Evolutionary conservation across 2,888 invertebrate genomes (phyloP).

Genomic region (Hemithea aestivaria): DNA sequence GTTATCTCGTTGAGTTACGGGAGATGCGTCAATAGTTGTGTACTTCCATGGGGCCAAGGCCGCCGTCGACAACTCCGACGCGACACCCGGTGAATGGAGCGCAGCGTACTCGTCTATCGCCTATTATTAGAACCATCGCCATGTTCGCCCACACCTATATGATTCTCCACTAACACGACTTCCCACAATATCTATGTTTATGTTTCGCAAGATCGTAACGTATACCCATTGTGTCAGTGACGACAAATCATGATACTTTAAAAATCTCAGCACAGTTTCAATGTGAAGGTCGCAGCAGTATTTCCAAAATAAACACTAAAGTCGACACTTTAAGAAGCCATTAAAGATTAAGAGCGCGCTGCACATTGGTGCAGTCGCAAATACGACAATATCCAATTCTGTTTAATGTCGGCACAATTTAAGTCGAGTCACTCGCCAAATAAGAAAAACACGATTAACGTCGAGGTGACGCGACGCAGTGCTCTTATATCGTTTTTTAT

Average conservation of each 20-base stretch:
- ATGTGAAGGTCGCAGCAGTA: neutral
- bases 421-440: conserved; percentile 14
- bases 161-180: conserved; percentile 7
- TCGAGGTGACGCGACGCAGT: conserved; percentile 6
- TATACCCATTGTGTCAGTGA: neutral
- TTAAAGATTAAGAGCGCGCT: neutral
- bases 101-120: conserved; percentile 55
- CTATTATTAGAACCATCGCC: conserved; percentile 61
- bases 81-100: conserved; percentile 58
- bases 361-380: conserved; percentile 9
- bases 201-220: conserved; percentile 3
- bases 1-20: conserved; percentile 28
- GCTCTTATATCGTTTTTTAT: conserved; percentile 23
- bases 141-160: conserved; percentile 31
- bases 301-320: conserved; percentile 3
- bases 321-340: neutral
- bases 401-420: conserved; percentile 13
- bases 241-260: too few relatives aligned
- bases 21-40: conserved; percentile 52
- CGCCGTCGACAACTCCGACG: conserved; percentile 38
- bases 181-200: conserved; percentile 10
- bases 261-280: too few relatives aligned
- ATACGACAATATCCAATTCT: conserved; percentile 10
- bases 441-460: neutral
- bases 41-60: conserved; percentile 61